These are phyloP conservation scores for Tenthredo amoena DNA, from an alignment of 2,888 invertebrate genomes.

Conservation along the genomic window DNA sequence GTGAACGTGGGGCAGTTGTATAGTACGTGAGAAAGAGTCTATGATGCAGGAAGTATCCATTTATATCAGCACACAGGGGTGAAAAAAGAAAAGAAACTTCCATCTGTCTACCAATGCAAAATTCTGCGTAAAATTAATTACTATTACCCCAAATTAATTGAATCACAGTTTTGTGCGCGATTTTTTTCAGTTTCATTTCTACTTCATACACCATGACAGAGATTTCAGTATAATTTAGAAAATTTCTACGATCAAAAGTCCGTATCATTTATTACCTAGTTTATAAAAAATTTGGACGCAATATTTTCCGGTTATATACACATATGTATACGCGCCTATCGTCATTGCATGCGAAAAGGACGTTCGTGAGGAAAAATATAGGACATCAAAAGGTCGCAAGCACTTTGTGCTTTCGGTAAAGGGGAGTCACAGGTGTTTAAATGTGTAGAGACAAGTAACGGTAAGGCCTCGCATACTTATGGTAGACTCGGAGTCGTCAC, in stretches of 20 bases:
- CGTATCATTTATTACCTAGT: background rate
- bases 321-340: background rate
- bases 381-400: constrained; percentile 16
- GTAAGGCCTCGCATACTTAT: constrained; percentile 16
- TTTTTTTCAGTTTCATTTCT: background rate
- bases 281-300: background rate
- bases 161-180: background rate
- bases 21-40: background rate
- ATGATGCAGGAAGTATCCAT: background rate
- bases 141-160: background rate
- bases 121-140: background rate
- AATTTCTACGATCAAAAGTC: background rate
- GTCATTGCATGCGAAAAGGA: background rate
- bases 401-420: background rate
- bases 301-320: background rate
- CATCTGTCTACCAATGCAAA: background rate
- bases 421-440: constrained; percentile 38
- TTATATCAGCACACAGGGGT: background rate
- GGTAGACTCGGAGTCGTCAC: constrained; percentile 21
- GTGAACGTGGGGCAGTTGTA: background rate
- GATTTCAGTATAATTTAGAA: background rate
- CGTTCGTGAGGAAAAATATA: background rate
- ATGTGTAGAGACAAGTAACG: constrained; percentile 38
- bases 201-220: background rate
- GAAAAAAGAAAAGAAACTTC: background rate